Conservation (phyloP, 2,797 vertebrate species). For the Enteromius trimaculatus region DNA sequence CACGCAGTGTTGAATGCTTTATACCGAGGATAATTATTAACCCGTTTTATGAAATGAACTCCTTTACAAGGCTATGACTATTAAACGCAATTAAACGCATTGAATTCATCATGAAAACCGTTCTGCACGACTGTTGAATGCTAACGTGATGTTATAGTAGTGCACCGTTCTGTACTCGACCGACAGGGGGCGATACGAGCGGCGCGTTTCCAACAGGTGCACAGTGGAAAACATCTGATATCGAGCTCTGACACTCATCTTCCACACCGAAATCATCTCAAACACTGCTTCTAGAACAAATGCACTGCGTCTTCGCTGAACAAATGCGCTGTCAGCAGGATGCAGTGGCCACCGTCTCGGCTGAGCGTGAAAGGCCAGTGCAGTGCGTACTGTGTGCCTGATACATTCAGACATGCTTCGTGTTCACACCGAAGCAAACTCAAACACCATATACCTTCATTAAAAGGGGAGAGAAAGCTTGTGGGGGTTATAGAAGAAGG, state of each 20-base stretch:
- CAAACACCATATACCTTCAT: too few species aligned
- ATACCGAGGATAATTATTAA: neutral
- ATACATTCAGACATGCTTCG: neutral
- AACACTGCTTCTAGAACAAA: neutral
- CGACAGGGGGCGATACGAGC: slow-evolving; percentile 56
- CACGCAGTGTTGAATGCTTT: neutral
- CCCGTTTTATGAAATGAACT: neutral
- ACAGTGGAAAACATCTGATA: slow-evolving; percentile 23
- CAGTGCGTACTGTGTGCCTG: neutral
- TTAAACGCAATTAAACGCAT: neutral
- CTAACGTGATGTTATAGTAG: slow-evolving; percentile 17
- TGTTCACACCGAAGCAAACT: neutral
- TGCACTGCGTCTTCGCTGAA: neutral
- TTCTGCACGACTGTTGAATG: slow-evolving; percentile 35
- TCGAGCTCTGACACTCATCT: neutral
- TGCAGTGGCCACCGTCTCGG: neutral
- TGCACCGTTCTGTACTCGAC: slow-evolving; percentile 7
- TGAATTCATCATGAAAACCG: neutral
- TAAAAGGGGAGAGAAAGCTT: neutral
- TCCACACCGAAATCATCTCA: neutral
- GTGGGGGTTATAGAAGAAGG: neutral
- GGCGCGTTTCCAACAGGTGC: slow-evolving; percentile 65
- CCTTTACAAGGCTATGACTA: neutral
- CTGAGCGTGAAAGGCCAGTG: neutral
- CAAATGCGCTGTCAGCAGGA: neutral